Percentiles rank a stretch among this genome's conserved stretches.
Evolutionary conservation across 2,888 invertebrate genomes (phyloP).

Genomic region (Elysia crispata): DNA sequence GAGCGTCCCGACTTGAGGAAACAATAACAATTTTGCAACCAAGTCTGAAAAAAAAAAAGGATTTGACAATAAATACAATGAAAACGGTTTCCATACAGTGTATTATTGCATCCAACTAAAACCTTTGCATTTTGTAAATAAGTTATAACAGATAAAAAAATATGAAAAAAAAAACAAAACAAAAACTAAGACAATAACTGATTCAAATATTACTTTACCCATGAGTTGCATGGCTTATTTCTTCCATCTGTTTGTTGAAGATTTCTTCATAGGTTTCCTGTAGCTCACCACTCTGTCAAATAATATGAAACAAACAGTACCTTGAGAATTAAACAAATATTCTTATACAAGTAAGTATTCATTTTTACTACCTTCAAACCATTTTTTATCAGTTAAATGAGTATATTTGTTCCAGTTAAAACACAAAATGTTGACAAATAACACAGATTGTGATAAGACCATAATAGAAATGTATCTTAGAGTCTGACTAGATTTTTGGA

Average conservation of each 20-base stretch:
- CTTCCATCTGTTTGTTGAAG: slow-evolving; percentile 82
- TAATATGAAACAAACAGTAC: neutral
- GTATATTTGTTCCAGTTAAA: too few relatives aligned
- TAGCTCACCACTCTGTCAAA: slow-evolving; percentile 76
- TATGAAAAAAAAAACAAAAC: neutral
- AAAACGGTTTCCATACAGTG: neutral
- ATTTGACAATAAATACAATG: neutral
- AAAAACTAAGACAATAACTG: neutral
- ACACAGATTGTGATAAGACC: too few relatives aligned
- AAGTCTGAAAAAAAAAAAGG: slow-evolving; percentile 57
- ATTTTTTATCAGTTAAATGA: too few relatives aligned
- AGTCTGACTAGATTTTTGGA: too few relatives aligned
- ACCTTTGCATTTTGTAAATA: too few relatives aligned
- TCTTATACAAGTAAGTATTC: too few relatives aligned
- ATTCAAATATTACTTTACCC: slow-evolving; percentile 36
- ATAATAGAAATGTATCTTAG: too few relatives aligned
- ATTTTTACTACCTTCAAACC: too few relatives aligned
- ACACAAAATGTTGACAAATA: too few relatives aligned
- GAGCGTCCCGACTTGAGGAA: slow-evolving; percentile 87
- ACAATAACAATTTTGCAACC: slow-evolving; percentile 86
- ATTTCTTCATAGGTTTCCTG: slow-evolving; percentile 85
- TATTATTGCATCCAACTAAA: too few relatives aligned
- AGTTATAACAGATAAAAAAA: neutral
- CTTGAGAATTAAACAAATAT: neutral
- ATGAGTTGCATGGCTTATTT: slow-evolving; percentile 48